Evolutionary conservation across 2,888 invertebrate species (phyloP).

Genomic region (Sminthurides aquaticus): DNA sequence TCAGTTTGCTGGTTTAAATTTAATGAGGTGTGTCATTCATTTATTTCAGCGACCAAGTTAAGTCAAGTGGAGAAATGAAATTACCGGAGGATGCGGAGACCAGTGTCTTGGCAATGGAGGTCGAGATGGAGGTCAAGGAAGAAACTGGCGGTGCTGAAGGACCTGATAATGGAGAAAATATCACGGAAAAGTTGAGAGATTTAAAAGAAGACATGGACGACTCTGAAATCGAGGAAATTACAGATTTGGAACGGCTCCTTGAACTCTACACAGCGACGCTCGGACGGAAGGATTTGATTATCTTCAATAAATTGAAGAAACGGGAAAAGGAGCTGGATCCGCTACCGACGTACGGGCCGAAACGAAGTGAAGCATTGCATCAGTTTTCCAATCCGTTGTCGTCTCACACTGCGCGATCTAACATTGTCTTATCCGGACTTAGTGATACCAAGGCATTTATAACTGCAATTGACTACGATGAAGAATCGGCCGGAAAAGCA

Average conservation of each 20-base stretch:
- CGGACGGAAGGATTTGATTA: constrained; percentile 22
- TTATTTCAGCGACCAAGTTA: no score
- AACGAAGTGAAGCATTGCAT: constrained; percentile 26
- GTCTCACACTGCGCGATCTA: constrained; percentile 36
- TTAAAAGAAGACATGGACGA: background rate
- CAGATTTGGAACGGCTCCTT: background rate
- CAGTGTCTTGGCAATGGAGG: background rate
- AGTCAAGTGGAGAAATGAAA: no score
- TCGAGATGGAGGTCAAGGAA: background rate
- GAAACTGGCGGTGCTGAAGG: background rate
- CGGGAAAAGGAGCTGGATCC: constrained; percentile 17
- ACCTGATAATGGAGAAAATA: background rate
- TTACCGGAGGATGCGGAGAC: no score
- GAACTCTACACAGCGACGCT: constrained; percentile 31
- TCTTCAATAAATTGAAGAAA: constrained; percentile 27
- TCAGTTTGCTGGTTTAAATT: no score
- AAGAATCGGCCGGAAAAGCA: constrained; percentile 1
- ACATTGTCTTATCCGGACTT: constrained; percentile 28
- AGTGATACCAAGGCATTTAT: constrained; percentile 32
- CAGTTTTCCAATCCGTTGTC: constrained; percentile 38
- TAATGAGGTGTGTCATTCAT: no score
- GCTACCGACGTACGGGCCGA: constrained; percentile 40
- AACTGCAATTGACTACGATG: constrained; percentile 35
- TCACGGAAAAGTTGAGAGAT: background rate
- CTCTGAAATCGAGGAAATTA: background rate